Conservation (phyloP, 2,888 invertebrate species). For the Metallyticus violacea region DNA sequence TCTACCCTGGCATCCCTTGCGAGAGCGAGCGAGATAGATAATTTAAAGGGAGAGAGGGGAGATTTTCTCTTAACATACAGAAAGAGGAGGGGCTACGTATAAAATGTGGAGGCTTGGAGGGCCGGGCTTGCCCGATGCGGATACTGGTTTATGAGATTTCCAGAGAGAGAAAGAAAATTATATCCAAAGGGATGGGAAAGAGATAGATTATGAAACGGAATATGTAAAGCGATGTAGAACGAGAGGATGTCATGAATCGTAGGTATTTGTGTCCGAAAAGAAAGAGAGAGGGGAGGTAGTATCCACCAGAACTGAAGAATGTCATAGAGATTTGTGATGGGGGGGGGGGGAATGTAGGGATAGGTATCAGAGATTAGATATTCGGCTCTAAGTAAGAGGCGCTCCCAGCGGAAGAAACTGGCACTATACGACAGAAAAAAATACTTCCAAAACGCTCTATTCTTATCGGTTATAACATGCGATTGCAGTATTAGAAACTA, state of each 20-base stretch:
- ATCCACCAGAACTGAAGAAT: neutral
- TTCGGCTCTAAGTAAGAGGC: neutral
- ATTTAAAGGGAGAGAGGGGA: neutral
- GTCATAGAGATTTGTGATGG: neutral
- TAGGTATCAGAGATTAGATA: neutral
- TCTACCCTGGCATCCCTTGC: neutral
- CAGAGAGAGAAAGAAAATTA: neutral
- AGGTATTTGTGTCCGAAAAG: neutral
- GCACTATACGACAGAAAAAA: neutral
- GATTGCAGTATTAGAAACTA: too few relatives aligned
- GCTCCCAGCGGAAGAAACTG: neutral
- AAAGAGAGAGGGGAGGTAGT: too few relatives aligned
- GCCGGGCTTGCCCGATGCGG: slow-evolving; percentile 3
- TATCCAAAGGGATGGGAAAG: neutral
- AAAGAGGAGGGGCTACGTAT: slow-evolving; percentile 10
- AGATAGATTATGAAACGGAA: neutral
- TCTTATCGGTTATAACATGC: too few relatives aligned
- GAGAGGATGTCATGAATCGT: neutral
- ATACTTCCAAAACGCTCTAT: too few relatives aligned
- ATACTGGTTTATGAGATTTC: slow-evolving; percentile 15
- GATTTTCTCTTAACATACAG: neutral
- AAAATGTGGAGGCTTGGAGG: slow-evolving; percentile 11
- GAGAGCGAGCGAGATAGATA: neutral
- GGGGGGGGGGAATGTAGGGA: neutral
- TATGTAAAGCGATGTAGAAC: neutral